A percentile compares a stretch with the other conserved stretches of the same genome.
These are phyloP conservation scores for Daphoenositta chrysoptera DNA, from an alignment of 2,113 vertebrate species.

Conservation along the genomic window DNA sequence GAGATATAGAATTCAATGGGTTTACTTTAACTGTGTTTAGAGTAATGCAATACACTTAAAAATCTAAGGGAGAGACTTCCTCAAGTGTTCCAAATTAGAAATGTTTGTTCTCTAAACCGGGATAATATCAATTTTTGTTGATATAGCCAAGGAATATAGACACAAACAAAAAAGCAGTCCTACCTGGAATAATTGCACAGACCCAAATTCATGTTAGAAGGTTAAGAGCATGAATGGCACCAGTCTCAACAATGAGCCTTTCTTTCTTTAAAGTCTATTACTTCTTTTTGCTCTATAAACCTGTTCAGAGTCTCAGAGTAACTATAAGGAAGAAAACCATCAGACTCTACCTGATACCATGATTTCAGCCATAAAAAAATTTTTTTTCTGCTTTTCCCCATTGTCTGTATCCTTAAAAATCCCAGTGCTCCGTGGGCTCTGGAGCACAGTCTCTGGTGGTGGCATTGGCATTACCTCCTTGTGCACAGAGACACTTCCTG, in stretches of 20 bases:
- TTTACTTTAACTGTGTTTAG: neutral
- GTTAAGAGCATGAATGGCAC: neutral
- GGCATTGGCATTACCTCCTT: neutral
- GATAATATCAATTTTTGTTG: neutral
- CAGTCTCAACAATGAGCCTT: neutral
- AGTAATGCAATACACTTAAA: neutral
- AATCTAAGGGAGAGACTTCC: neutral
- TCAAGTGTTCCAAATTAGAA: neutral
- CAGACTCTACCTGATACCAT: constrained; percentile 84
- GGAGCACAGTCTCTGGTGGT: constrained; percentile 3
- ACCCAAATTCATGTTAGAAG: neutral
- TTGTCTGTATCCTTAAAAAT: neutral
- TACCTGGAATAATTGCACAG: neutral
- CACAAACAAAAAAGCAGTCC: neutral
- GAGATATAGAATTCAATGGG: neutral
- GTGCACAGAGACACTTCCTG: neutral
- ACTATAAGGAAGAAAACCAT: neutral
- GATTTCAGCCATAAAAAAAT: constrained; percentile 74
- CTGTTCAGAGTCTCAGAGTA: neutral
- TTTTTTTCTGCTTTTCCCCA: neutral
- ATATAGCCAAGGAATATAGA: neutral
- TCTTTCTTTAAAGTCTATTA: neutral
- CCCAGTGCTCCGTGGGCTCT: neutral
- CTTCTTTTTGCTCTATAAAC: neutral
- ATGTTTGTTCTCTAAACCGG: neutral